Conservation (phyloP, 1,140 invertebrate genomes). For the Heliothis virescens region DNA sequence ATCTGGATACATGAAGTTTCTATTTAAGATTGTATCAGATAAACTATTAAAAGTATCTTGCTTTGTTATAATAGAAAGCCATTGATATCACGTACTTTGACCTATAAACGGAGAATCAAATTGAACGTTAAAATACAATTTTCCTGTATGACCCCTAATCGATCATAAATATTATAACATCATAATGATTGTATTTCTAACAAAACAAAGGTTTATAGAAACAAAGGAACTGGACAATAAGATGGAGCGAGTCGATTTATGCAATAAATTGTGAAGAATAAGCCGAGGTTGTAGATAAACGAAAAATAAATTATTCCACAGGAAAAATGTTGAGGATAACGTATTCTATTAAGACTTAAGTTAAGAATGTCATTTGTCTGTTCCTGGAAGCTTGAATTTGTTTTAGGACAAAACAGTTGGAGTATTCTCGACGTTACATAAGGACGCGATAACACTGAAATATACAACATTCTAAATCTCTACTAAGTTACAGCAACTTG, state of each 20-base stretch:
- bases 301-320: constrained; percentile 38
- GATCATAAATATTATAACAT: background rate
- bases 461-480: no score
- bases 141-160: no score
- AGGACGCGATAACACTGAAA: no score
- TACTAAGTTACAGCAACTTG: no score
- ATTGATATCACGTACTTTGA: no score
- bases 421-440: no score
- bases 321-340: constrained; percentile 26
- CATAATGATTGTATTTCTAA: background rate
- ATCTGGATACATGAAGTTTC: no score
- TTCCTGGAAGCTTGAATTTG: background rate
- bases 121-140: no score
- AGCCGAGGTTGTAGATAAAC: constrained; percentile 7
- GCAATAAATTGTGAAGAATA: constrained; percentile 33
- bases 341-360: constrained; percentile 38
- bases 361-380: constrained; percentile 39
- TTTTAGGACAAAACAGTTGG: background rate
- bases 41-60: no score
- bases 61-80: no score
- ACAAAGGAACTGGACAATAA: constrained; percentile 17
- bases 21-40: no score
- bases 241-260: constrained; percentile 33
- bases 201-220: background rate
- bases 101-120: no score